phyloP scores from a whole-genome alignment of 2,888 invertebrate genomes.

The Drosophila barbarae region DNA sequence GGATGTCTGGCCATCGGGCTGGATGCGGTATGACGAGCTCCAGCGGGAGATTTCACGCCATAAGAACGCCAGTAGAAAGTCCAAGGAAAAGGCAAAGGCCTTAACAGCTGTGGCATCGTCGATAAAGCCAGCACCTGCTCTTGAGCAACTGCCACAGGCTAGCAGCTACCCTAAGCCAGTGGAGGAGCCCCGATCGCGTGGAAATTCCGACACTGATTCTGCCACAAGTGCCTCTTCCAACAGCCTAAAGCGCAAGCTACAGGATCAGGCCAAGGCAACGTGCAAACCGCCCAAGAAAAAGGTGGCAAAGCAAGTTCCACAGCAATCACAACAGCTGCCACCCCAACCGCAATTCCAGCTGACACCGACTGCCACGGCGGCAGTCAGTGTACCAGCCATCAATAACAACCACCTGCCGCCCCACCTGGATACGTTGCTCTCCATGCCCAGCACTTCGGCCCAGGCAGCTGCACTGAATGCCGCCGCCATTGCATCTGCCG shows the following conservation, averaged over 20 bases:
- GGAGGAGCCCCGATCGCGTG: conserved; percentile 68
- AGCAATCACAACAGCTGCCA: conserved; percentile 7
- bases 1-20: conserved; percentile 82
- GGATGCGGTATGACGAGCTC: conserved; percentile 81
- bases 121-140: not conserved
- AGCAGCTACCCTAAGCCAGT: conserved; percentile 52
- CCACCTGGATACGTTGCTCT: conserved; percentile 47
- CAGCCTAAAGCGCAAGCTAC: conserved; percentile 59
- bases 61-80: conserved; percentile 65
- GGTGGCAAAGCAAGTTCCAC: conserved; percentile 22
- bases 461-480: conserved; percentile 57
- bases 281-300: conserved; percentile 58
- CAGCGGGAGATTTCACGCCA: conserved; percentile 77
- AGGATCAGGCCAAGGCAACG: conserved; percentile 22
- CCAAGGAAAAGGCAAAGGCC: conserved; percentile 63
- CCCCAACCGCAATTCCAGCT: conserved; percentile 25
- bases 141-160: conserved; percentile 26
- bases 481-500: conserved; percentile 47
- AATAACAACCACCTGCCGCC: conserved; percentile 29
- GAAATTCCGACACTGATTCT: conserved; percentile 76
- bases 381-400: conserved; percentile 36
- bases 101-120: not conserved
- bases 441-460: conserved; percentile 55
- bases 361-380: conserved; percentile 39
- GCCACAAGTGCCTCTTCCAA: conserved; percentile 73